These are phyloP conservation scores for Platalea minor DNA, from an alignment of 2,797 vertebrate genomes.

Conservation along the genomic window DNA sequence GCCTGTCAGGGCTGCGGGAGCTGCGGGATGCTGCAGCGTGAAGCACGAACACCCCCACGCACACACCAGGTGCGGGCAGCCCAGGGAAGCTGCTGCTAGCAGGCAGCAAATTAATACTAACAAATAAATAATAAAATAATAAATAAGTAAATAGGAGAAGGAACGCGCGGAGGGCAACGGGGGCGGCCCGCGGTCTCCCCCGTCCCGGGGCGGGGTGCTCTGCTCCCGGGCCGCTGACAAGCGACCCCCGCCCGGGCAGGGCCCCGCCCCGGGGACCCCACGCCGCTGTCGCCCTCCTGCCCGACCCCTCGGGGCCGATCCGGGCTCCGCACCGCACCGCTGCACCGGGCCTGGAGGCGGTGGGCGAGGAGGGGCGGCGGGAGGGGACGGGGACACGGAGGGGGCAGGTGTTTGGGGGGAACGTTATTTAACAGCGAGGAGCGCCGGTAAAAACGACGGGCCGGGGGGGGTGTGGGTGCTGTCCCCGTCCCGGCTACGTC, in stretches of 20 bases:
- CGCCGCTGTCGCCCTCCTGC: neutral
- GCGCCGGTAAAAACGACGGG: neutral
- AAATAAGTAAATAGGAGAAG: neutral
- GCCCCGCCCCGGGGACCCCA: neutral
- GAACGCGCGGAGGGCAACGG: neutral
- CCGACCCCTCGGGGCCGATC: neutral
- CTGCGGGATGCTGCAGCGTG: neutral
- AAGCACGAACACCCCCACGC: neutral
- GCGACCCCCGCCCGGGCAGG: neutral
- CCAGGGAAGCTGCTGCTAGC: neutral
- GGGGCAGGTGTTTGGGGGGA: neutral
- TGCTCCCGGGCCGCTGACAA: neutral
- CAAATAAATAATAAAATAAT: neutral
- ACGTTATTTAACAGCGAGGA: neutral
- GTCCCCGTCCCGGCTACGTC: neutral
- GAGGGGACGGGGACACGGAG: too few relatives aligned
- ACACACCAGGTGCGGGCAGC: neutral
- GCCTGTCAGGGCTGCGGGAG: neutral
- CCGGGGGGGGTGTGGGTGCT: too few relatives aligned
- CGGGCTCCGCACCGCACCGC: neutral
- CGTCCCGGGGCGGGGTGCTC: neutral
- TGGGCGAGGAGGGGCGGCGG: neutral
- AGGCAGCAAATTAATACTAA: neutral
- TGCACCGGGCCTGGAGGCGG: neutral
- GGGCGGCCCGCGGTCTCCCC: neutral